These are phyloP conservation scores for Hylia prasina DNA, from an alignment of 2,113 vertebrate genomes.

Conservation along the genomic window DNA sequence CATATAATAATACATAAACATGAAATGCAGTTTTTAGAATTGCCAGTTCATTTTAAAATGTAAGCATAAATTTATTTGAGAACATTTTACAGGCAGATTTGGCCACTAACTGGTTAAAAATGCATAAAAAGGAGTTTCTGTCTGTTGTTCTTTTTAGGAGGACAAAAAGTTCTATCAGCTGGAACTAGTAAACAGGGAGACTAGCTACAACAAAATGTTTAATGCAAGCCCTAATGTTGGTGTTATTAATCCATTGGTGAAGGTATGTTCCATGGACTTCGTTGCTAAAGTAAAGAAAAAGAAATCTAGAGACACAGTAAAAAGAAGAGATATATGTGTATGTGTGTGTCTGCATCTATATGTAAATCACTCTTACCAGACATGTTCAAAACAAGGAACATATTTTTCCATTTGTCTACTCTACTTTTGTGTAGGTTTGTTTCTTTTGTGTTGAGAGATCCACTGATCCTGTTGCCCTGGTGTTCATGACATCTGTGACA, in stretches of 20 bases:
- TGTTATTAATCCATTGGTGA: slow-evolving; percentile 96
- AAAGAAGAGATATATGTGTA: not conserved
- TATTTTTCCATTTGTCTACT: slow-evolving; percentile 11
- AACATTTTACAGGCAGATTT: slow-evolving; percentile 10
- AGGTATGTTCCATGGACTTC: slow-evolving; percentile 83
- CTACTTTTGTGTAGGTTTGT: slow-evolving; percentile 4
- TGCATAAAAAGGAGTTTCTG: slow-evolving; percentile 71
- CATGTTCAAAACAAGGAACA: not conserved
- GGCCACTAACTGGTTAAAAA: slow-evolving; percentile 15
- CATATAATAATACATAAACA: not conserved
- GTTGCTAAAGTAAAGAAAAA: slow-evolving; percentile 46
- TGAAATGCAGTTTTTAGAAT: not conserved
- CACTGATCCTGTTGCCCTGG: not conserved
- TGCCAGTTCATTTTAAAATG: not conserved
- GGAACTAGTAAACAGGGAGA: slow-evolving; percentile 98
- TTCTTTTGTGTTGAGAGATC: not conserved
- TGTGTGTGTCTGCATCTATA: not conserved
- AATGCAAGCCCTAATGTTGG: slow-evolving; percentile 96
- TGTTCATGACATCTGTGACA: not conserved
- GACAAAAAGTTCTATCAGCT: slow-evolving; percentile 99
- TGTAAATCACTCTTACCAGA: not conserved
- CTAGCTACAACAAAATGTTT: slow-evolving; percentile 99
- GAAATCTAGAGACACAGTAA: not conserved
- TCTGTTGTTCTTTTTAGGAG: slow-evolving; percentile 83
- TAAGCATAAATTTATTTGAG: not conserved